phyloP scores from a whole-genome alignment of 2,797 vertebrate genomes.

The Arnoldichthys spilopterus region DNA sequence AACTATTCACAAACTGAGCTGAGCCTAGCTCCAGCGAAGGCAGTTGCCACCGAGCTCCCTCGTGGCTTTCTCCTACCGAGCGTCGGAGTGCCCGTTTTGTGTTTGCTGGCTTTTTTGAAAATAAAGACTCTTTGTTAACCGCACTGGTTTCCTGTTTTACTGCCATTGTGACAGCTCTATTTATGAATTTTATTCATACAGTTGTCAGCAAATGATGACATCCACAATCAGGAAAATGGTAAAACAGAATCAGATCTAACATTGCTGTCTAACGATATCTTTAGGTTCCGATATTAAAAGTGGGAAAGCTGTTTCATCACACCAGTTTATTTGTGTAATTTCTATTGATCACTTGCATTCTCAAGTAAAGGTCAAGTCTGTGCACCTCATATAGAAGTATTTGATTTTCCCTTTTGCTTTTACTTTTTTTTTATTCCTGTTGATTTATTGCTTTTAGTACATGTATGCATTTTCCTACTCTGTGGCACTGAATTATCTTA shows the following conservation, averaged over 20 bases:
- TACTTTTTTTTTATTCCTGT: no score
- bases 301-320: background rate
- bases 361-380: background rate
- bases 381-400: background rate
- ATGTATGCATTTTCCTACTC: background rate
- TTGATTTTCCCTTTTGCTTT: background rate
- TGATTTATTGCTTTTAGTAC: no score
- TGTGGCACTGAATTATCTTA: background rate
- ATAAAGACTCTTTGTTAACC: no score
- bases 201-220: background rate
- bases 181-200: background rate
- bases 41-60: no score
- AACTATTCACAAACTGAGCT: no score
- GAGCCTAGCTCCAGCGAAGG: no score
- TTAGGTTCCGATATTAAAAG: background rate
- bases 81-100: no score
- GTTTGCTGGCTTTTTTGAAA: no score
- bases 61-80: no score
- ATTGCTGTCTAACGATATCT: background rate
- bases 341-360: background rate
- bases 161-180: no score
- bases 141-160: no score
- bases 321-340: background rate
- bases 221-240: background rate
- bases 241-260: background rate